Conservation (phyloP, 1,140 invertebrate species). For the Cecropterus lyciades region DNA sequence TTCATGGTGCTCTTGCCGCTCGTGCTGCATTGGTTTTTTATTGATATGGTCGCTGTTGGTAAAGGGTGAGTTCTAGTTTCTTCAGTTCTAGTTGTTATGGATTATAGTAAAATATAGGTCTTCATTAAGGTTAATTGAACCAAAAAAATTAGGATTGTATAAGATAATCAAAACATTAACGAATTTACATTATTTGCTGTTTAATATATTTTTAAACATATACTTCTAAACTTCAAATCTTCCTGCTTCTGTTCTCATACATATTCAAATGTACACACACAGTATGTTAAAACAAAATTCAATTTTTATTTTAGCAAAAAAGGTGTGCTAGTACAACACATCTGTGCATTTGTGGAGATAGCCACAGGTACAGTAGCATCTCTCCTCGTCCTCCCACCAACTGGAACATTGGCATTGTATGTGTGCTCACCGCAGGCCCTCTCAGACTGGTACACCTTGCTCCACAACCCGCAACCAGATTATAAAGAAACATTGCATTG, state of each 20-base stretch:
- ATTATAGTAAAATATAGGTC: no score
- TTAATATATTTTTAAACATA: no score
- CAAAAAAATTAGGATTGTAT: no score
- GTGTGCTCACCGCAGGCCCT: conserved; percentile 91
- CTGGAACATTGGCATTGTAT: conserved; percentile 89
- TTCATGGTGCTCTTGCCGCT: conserved; percentile 95
- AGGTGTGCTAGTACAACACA: conserved; percentile 86
- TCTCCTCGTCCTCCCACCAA: conserved; percentile 90
- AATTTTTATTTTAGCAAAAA: conserved; percentile 56
- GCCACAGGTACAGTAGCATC: conserved; percentile 89
- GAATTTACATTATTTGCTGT: no score
- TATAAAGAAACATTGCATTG: conserved; percentile 96
- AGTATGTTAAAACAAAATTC: no score
- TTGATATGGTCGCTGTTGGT: conserved; percentile 92
- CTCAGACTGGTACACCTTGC: conserved; percentile 97
- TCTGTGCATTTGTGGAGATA: conserved; percentile 93
- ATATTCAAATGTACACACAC: no score
- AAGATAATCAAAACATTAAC: no score
- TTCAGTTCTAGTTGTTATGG: no score
- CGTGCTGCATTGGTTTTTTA: conserved; percentile 96
- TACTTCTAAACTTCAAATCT: no score
- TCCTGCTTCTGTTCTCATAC: no score
- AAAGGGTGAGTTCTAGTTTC: conserved; percentile 7
- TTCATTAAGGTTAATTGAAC: no score
- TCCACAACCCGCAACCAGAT: conserved; percentile 97